These are phyloP conservation scores for Drosophila mauritiana DNA, from an alignment of 1,140 invertebrate genomes.

Conservation along the genomic window DNA sequence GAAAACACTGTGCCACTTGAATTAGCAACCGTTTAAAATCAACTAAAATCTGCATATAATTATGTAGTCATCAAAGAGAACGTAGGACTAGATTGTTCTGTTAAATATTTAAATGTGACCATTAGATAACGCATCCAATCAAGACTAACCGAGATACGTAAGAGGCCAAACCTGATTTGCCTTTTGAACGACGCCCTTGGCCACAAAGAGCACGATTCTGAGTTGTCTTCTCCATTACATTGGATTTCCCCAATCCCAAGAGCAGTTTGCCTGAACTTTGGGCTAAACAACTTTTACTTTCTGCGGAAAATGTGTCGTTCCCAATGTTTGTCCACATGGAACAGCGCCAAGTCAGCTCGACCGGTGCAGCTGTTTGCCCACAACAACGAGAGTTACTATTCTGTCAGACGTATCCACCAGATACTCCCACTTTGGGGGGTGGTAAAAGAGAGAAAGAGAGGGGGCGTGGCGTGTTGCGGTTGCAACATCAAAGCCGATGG, in stretches of 20 bases:
- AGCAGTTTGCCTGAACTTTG: neutral
- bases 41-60: neutral
- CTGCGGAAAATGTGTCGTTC: slow-evolving; percentile 57
- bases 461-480: slow-evolving; percentile 34
- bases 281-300: slow-evolving; percentile 44
- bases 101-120: neutral
- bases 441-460: neutral
- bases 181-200: neutral
- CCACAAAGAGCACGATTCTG: neutral
- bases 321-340: slow-evolving; percentile 77
- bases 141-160: neutral
- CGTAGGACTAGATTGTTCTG: neutral
- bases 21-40: neutral
- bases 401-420: slow-evolving; percentile 63
- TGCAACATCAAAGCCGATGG: slow-evolving; percentile 60
- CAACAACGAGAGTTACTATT: slow-evolving; percentile 65
- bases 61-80: neutral
- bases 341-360: slow-evolving; percentile 47
- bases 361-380: slow-evolving; percentile 67
- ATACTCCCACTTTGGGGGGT: slow-evolving; percentile 51
- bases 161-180: neutral
- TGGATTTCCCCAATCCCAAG: slow-evolving; percentile 1
- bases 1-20: neutral
- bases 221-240: neutral
- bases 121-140: neutral